These are phyloP conservation scores for Amphimedon queenslandica DNA, from an alignment of 37 sponge, comb jelly and placozoan genomes.

Conservation along the genomic window DNA sequence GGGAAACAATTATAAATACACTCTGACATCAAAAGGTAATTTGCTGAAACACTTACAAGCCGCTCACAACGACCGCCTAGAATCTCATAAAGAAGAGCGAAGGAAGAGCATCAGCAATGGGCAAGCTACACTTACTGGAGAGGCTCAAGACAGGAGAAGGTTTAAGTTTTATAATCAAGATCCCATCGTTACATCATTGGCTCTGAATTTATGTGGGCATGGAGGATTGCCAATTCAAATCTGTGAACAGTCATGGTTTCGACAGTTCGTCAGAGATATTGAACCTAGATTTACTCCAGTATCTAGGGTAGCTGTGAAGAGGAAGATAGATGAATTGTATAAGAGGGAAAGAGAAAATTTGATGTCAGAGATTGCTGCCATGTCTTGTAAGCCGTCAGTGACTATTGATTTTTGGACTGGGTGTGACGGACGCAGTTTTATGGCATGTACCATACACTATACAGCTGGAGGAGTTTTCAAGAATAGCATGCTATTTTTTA, in stretches of 20 bases:
- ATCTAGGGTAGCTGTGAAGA: conserved; percentile 1
- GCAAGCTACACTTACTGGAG: not conserved
- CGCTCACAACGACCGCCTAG: not conserved
- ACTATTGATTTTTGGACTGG: conserved; percentile 15
- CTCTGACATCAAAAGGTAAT: conserved; percentile 5
- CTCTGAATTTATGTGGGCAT: not conserved
- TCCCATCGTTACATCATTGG: not conserved
- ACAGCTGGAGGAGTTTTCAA: not conserved
- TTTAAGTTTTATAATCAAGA: conserved; percentile 2
- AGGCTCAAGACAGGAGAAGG: not conserved
- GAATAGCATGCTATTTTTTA: not conserved
- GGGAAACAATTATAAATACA: not conserved
- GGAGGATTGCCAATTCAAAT: conserved; percentile 4
- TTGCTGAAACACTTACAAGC: not conserved
- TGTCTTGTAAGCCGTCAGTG: not conserved
- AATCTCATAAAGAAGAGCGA: conserved; percentile 1
- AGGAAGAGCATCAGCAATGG: not conserved
- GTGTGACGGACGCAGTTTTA: not conserved
- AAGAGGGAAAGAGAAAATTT: not conserved
- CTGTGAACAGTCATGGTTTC: not conserved
- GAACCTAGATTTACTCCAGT: not conserved
- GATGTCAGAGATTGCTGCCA: not conserved
- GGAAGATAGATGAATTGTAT: conserved; percentile 3
- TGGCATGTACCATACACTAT: not conserved
- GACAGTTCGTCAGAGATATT: not conserved